Conservation (phyloP, 2,113 vertebrate species). For the Nothocercus nigrocapillus region DNA sequence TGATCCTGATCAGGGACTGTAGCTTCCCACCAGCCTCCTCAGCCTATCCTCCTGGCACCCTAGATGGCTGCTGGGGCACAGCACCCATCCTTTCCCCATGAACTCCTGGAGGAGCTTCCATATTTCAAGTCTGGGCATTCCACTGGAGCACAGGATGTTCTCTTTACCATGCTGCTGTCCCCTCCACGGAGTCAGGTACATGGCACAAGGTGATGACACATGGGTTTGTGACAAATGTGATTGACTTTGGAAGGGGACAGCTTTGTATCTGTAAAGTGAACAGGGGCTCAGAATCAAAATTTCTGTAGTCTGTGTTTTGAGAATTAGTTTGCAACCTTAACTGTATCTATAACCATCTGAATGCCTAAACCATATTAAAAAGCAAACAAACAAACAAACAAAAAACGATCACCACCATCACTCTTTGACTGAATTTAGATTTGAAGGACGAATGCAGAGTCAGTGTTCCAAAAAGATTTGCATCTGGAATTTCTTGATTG, state of each 20-base stretch:
- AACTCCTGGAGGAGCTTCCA: background rate
- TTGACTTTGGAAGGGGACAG: background rate
- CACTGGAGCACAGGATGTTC: accelerated
- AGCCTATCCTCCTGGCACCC: too few species aligned
- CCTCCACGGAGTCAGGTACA: background rate
- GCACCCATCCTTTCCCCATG: background rate
- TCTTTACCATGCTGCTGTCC: background rate
- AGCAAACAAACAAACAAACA: background rate
- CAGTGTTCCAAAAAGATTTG: background rate
- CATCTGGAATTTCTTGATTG: background rate
- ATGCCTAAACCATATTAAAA: background rate
- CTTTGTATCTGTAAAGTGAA: background rate
- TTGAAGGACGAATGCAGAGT: background rate
- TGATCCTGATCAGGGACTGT: background rate
- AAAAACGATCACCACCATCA: background rate
- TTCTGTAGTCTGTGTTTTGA: background rate
- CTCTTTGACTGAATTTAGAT: background rate
- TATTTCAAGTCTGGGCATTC: accelerated
- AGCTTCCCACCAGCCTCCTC: background rate
- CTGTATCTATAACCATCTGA: background rate
- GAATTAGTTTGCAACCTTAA: background rate
- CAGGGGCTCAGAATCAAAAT: background rate
- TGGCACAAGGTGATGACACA: background rate
- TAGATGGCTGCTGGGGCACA: accelerated
- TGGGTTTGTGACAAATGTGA: background rate